Evolutionary conservation across 1,140 invertebrate species (phyloP), one percentile per base, ranked within the genome.

Genomic region (Camponotus floridanus): DNA sequence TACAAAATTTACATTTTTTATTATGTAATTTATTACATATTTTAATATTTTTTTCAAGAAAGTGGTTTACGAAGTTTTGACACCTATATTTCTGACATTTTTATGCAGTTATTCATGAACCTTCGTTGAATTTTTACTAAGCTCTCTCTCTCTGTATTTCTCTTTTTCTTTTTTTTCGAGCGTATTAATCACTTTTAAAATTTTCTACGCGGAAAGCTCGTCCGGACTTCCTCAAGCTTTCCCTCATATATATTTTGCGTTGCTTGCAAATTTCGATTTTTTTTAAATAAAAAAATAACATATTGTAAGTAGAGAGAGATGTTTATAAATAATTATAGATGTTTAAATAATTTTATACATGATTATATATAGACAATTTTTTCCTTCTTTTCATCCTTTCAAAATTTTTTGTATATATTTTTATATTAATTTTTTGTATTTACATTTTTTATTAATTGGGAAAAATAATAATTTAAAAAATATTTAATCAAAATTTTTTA

Each of bases 171-270:
- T 15, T 51, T 51, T 80, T 65, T 51, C 15, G 45, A 26, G 45
- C 42, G 64, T 70, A 70, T 80, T 80, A 80, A 80, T 80, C 76
- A 80, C 48, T 68, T 80, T 68, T 68, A 39, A 80, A 68, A 80
- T 80, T 57, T 68, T n/a, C 45, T 70, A 55, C 33, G 76, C 11
- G 39, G 48, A 31, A 80, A 55, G 13, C 64, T n/a, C 33, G 64
- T 79, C 18, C 59, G 59, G 33, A 57, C 45, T 80, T 80, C 39
- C 64, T 68, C 36, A 26, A 68, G 76, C 45, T 80, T 80, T 80
- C 42, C 68, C 61, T 55, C 45, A 21, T 48, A 15, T 68, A 15
- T 68, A 51, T 65, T 26, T 51, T 6, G 33, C n/a, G 45, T 9
- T 70, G 45, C 15, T 15, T 80, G 33, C 26, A 26, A 68, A 80